Percentiles rank a stretch among this genome's conserved stretches.
Conservation (phyloP, 2,888 invertebrate genomes). For the Cryptocheilus praepositus region DNA sequence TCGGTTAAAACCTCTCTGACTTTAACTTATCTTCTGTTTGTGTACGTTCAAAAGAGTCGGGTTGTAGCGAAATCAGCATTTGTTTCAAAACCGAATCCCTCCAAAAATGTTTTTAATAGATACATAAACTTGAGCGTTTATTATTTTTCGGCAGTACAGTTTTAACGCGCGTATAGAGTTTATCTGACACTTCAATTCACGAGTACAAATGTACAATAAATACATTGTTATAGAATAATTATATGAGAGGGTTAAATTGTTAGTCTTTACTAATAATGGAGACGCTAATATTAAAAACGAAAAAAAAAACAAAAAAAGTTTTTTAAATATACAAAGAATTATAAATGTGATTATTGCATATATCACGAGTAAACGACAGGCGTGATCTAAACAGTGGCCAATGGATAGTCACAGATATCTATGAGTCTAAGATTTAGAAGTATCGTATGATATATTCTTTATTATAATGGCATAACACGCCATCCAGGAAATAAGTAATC, state of each 20-base stretch:
- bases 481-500: slow-evolving; percentile 42
- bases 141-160: slow-evolving; percentile 8
- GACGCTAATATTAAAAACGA: slow-evolving; percentile 26
- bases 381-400: slow-evolving; percentile 38
- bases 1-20: no score
- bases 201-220: slow-evolving; percentile 30
- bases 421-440: slow-evolving; percentile 39
- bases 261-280: slow-evolving; percentile 25
- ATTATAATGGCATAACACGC: slow-evolving; percentile 36
- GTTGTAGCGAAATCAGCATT: no score
- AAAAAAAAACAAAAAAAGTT: slow-evolving; percentile 35
- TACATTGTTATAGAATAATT: slow-evolving; percentile 37
- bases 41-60: no score
- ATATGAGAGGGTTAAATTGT: slow-evolving; percentile 53
- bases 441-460: slow-evolving; percentile 39
- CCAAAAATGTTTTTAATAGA: no score
- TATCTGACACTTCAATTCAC: slow-evolving; percentile 20
- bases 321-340: slow-evolving; percentile 29
- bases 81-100: no score
- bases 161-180: slow-evolving; percentile 17
- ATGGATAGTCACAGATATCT: slow-evolving; percentile 37
- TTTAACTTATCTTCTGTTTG: no score
- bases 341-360: slow-evolving; percentile 33
- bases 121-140: no score
- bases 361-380: slow-evolving; percentile 25